Evolutionary conservation across 2,113 vertebrate species (phyloP).

Genomic region (Hippocampus guttulatus): DNA sequence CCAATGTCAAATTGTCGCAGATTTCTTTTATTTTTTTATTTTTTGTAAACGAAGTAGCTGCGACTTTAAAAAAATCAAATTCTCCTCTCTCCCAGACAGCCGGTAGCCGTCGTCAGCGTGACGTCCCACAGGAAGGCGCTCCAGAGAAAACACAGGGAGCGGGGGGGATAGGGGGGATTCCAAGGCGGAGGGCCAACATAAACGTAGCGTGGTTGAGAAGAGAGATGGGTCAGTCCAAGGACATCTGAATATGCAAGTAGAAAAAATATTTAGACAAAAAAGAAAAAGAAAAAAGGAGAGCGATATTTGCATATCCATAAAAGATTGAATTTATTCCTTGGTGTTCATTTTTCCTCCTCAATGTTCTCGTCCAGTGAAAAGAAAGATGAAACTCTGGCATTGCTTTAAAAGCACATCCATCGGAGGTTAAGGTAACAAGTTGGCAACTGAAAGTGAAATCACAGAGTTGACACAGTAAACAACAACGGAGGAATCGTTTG

Average conservation of each 20-base stretch:
- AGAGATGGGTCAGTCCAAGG: slow-evolving; percentile 16
- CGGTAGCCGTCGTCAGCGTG: slow-evolving; percentile 59
- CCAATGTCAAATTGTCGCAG: slow-evolving; percentile 57
- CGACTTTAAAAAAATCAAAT: slow-evolving; percentile 27
- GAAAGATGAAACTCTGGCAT: neutral
- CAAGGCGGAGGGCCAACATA: neutral
- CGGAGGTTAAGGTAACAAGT: neutral
- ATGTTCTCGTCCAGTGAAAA: neutral
- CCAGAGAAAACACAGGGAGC: slow-evolving; percentile 70
- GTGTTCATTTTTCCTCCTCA: neutral
- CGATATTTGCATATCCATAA: neutral
- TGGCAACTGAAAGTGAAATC: neutral
- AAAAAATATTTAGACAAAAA: slow-evolving; percentile 2
- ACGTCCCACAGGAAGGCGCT: slow-evolving; percentile 62
- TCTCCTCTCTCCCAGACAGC: slow-evolving; percentile 17
- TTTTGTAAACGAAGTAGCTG: slow-evolving; percentile 76
- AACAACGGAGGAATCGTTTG: neutral
- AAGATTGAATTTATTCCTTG: neutral
- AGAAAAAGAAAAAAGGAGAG: neutral
- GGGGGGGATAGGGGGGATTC: neutral
- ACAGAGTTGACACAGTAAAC: neutral
- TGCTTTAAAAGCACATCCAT: neutral
- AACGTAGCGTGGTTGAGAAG: neutral
- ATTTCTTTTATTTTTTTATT: slow-evolving; percentile 49
- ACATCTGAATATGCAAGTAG: neutral